These are phyloP conservation scores for Alethe diademata DNA, from an alignment of 2,113 vertebrate species.

Conservation along the genomic window DNA sequence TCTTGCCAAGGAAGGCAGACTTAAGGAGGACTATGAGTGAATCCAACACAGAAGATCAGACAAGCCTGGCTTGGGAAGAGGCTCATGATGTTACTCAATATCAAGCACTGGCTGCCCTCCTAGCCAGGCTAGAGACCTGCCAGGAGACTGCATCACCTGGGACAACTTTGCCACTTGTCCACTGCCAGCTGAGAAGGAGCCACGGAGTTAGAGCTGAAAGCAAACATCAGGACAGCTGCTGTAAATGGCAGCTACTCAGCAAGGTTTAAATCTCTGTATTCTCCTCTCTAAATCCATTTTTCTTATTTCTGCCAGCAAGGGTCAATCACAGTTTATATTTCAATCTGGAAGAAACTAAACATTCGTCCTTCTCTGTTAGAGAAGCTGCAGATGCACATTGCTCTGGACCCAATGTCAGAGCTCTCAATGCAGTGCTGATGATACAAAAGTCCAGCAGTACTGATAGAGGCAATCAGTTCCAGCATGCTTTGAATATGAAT, in stretches of 20 bases:
- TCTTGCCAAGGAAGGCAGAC: not conserved
- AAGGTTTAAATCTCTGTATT: not conserved
- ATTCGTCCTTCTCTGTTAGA: not conserved
- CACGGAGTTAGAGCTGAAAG: not conserved
- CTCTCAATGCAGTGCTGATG: not conserved
- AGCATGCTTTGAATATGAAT: not conserved
- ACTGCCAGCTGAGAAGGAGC: not conserved
- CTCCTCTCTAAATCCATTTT: not conserved
- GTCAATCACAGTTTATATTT: not conserved
- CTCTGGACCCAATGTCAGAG: not conserved
- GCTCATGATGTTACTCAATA: not conserved
- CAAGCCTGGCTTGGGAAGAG: not conserved
- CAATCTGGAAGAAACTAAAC: not conserved
- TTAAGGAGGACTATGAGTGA: not conserved
- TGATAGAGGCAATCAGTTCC: not conserved
- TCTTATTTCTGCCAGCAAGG: not conserved
- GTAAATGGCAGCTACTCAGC: not conserved
- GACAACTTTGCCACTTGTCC: not conserved
- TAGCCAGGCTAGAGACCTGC: not conserved
- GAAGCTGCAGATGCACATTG: not conserved
- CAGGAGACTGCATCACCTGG: not conserved
- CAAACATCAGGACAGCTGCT: not conserved
- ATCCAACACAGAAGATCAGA: not conserved
- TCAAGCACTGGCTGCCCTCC: not conserved
- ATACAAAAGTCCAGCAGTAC: not conserved